Conservation (phyloP, 2,888 invertebrate species). For the Zele albiditarsus region DNA sequence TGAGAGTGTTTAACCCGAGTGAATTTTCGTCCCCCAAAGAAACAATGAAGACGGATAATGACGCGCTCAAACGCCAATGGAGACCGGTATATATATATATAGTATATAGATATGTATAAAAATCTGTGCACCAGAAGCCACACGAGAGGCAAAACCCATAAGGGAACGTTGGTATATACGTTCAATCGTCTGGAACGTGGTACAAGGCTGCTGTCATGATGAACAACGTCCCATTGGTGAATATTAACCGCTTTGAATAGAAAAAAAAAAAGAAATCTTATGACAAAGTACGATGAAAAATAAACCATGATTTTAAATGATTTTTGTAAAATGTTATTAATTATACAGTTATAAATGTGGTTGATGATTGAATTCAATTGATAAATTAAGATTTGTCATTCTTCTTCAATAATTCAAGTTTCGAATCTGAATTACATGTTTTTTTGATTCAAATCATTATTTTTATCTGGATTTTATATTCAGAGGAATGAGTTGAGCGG, state of each 20-base stretch:
- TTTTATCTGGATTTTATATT: not conserved
- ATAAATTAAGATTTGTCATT: too few relatives aligned
- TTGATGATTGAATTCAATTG: not conserved
- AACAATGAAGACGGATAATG: constrained; percentile 56
- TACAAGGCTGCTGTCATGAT: constrained; percentile 15
- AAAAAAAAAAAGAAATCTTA: not conserved
- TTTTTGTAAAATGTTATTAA: not conserved
- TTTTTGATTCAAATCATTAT: too few relatives aligned
- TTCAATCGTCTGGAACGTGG: constrained; percentile 61
- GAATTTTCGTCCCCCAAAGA: constrained; percentile 45
- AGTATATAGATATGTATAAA: not conserved
- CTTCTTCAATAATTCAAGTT: too few relatives aligned
- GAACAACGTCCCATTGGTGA: constrained; percentile 26
- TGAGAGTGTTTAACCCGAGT: constrained; percentile 41
- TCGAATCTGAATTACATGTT: too few relatives aligned
- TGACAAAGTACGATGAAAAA: not conserved
- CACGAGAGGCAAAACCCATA: constrained; percentile 1
- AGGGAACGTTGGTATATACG: constrained; percentile 27
- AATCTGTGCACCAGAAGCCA: constrained; percentile 6
- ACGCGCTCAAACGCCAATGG: constrained; percentile 36
- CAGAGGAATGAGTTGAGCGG: not conserved
- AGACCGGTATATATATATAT: not conserved
- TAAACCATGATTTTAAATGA: not conserved
- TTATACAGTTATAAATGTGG: not conserved
- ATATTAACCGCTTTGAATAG: not conserved